Percentiles rank a stretch among this genome's conserved stretches.
These are phyloP conservation scores for Ophion slaviceki DNA, from an alignment of 2,888 invertebrate species.

Conservation along the genomic window DNA sequence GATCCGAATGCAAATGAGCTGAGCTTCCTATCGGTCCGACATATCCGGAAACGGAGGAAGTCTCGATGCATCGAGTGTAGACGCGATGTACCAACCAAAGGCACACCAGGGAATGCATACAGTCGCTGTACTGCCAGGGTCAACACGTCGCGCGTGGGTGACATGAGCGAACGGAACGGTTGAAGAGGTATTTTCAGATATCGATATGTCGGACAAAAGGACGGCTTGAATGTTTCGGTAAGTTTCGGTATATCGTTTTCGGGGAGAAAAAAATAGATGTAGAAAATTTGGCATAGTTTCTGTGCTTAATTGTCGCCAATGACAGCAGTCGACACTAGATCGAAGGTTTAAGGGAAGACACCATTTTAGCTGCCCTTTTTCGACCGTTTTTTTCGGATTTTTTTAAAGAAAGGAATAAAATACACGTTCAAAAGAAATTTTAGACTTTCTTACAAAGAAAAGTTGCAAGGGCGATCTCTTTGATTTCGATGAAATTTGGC, in stretches of 20 bases:
- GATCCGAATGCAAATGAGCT: conserved; percentile 59
- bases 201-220: not conserved
- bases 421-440: too few relatives aligned
- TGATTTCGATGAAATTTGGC: too few relatives aligned
- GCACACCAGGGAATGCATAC: not conserved
- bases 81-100: not conserved
- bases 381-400: too few relatives aligned
- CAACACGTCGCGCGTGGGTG: not conserved
- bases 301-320: too few relatives aligned
- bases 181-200: not conserved
- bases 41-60: conserved; percentile 45
- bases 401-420: too few relatives aligned
- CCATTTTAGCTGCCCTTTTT: too few relatives aligned
- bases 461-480: too few relatives aligned
- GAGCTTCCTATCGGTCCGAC: conserved; percentile 52
- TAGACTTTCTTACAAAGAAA: too few relatives aligned
- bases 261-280: not conserved
- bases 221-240: not conserved
- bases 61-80: conserved; percentile 17
- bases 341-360: too few relatives aligned
- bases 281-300: not conserved
- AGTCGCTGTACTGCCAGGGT: not conserved
- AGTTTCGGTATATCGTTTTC: not conserved
- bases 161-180: not conserved
- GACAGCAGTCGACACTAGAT: too few relatives aligned